Conservation (phyloP, 2,888 invertebrate species). For the Invenusta paracnida region DNA sequence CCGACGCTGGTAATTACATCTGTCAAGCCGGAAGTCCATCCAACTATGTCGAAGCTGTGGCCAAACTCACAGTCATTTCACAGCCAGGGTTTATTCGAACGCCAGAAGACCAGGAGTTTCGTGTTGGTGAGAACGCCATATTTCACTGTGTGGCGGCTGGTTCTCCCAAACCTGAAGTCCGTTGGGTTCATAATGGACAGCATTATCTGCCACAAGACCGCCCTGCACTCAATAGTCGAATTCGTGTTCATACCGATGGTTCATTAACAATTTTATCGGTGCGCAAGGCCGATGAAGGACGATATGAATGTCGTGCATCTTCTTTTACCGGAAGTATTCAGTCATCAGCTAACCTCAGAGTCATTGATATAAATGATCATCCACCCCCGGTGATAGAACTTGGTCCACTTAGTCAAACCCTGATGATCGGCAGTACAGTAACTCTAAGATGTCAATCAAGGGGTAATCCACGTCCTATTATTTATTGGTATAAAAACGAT, state of each 20-base stretch:
- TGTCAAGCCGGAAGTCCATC: constrained; percentile 38
- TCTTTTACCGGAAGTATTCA: constrained; percentile 40
- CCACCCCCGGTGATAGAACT: constrained; percentile 37
- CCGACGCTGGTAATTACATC: constrained; percentile 37
- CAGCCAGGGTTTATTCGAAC: constrained; percentile 36
- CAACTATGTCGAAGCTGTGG: constrained; percentile 27
- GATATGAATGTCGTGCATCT: constrained; percentile 38
- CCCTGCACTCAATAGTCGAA: constrained; percentile 9
- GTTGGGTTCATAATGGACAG: constrained; percentile 37
- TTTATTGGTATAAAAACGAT: constrained; percentile 36
- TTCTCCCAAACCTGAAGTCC: constrained; percentile 25
- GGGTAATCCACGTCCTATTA: neutral
- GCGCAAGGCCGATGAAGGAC: constrained; percentile 41
- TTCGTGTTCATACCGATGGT: constrained; percentile 31
- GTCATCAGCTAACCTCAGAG: constrained; percentile 37
- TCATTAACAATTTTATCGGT: constrained; percentile 32
- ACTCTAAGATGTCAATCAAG: constrained; percentile 33
- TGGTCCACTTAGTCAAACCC: constrained; percentile 36
- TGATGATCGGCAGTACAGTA: constrained; percentile 27
- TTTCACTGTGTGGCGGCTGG: constrained; percentile 36
- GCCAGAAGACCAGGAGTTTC: constrained; percentile 34
- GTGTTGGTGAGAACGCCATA: constrained; percentile 34
- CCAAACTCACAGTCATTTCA: constrained; percentile 22
- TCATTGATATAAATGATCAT: constrained; percentile 29
- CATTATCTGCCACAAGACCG: constrained; percentile 30